A percentile compares a stretch with the other conserved stretches of the same genome.
These are phyloP conservation scores for Episyrphus balteatus DNA, from an alignment of 1,140 invertebrate genomes.

Conservation along the genomic window DNA sequence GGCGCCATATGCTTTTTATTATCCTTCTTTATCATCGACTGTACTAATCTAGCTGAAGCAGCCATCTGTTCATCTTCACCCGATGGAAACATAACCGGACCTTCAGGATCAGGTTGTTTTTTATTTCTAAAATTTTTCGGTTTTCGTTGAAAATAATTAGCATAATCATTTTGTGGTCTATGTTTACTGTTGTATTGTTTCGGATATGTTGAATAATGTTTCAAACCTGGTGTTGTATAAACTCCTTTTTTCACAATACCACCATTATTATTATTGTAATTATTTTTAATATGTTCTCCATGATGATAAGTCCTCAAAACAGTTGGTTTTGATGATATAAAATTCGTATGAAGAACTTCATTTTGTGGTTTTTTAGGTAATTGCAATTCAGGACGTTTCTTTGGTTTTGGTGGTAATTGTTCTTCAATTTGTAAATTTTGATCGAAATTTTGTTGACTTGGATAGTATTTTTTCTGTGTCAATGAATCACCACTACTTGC, in stretches of 20 bases:
- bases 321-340: slow-evolving; percentile 15
- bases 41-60: slow-evolving; percentile 26
- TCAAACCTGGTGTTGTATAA: slow-evolving; percentile 33
- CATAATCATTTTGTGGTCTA: slow-evolving; percentile 19
- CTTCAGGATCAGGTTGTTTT: slow-evolving; percentile 4
- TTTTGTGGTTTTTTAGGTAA: background rate
- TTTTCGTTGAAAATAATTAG: slow-evolving; percentile 32
- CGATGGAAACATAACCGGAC: slow-evolving; percentile 22
- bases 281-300: background rate
- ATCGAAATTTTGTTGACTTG: background rate
- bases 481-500: slow-evolving; percentile 14
- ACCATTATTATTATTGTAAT: slow-evolving; percentile 8
- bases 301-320: background rate
- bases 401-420: background rate
- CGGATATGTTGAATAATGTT: slow-evolving; percentile 21
- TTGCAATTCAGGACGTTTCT: slow-evolving; percentile 9
- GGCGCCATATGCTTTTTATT: slow-evolving; percentile 27
- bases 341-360: slow-evolving; percentile 15
- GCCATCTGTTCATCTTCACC: slow-evolving; percentile 17
- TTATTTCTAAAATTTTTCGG: slow-evolving; percentile 17
- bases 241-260: slow-evolving; percentile 18
- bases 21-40: slow-evolving; percentile 29
- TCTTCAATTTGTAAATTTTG: slow-evolving; percentile 1
- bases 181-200: slow-evolving; percentile 2
- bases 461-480: background rate